Conservation (phyloP, 2,888 invertebrate genomes). For the Torymus tubicola region DNA sequence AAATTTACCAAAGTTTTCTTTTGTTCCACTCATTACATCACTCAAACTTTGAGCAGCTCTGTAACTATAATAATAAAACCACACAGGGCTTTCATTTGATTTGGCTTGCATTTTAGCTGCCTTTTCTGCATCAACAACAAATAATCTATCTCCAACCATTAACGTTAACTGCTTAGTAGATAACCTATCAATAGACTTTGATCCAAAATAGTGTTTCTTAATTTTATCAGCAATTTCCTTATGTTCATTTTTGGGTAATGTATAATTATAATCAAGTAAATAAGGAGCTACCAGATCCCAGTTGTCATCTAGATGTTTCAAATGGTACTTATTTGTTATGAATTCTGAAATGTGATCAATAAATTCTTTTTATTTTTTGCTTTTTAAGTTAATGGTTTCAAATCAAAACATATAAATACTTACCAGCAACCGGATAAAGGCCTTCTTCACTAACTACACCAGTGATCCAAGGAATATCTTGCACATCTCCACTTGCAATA, state of each 20-base stretch:
- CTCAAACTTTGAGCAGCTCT: conserved; percentile 80
- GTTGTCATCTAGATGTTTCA: conserved; percentile 78
- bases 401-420: conserved; percentile 48
- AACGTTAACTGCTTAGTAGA: conserved; percentile 69
- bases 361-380: too few species aligned
- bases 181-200: conserved; percentile 76
- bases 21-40: conserved; percentile 77
- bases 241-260: conserved; percentile 77
- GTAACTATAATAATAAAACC: conserved; percentile 82
- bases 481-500: conserved; percentile 80
- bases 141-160: conserved; percentile 84
- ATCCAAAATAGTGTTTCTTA: conserved; percentile 79
- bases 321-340: conserved; percentile 74
- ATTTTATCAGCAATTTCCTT: conserved; percentile 78
- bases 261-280: conserved; percentile 82
- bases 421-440: conserved; percentile 84
- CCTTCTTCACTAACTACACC: conserved; percentile 85
- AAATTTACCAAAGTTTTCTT: conserved; percentile 79
- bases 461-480: conserved; percentile 84
- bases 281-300: conserved; percentile 81
- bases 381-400: too few species aligned
- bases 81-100: conserved; percentile 80
- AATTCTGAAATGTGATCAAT: conserved; percentile 65
- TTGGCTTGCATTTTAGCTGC: conserved; percentile 80
- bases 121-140: conserved; percentile 80